Base-by-base conservation (phyloP, 2,113 vertebrate species). In the Electrona antarctica region DNA sequence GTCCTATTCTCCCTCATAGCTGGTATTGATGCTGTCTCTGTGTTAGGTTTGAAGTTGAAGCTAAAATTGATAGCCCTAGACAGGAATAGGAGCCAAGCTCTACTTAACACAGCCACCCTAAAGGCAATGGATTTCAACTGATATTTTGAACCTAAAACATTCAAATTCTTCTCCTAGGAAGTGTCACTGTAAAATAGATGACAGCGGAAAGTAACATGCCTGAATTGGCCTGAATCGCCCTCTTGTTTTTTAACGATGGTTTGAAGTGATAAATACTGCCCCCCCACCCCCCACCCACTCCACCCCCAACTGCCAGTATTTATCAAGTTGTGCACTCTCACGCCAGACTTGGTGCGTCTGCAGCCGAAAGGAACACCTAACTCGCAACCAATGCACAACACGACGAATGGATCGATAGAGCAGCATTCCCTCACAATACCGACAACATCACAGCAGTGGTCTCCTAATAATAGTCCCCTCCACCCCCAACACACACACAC, bases 401-500 rank as follows among this genome's bases (percentile, higher is more conserved):
- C 81, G 81, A 80, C 60, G 55, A 73, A 46, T 64, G 2, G 78
- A 87, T 79, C 84, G 41, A 89, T 85, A 57, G 50, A 50, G 52
- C 60, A 54, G 73, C 50, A 21, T 80, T 83, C 60, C 41, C 67
- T 73, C 78, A 71, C 79, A 86, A 84, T 70, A 75, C 77, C 80
- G 68, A 79, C 79, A 74, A 72, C 78, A 78, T 73, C 82, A 70
- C 73, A 67, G 72, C 71, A 15, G 47, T 28, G 50, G 61, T 21
- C 62, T 71, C 71, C 73, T 57, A 63, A 79, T 71, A 77, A 73
- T 59, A 79, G 67, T 62, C 54, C 33, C 69, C 66, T 46, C 69
- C 15, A 52, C 74, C 74, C 63, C 57, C 11, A 8, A 41, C 33
- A 41, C 33, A 41, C 33, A 41, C 33, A 41, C 33, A 41, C 33